A percentile compares a stretch with the other conserved stretches of the same genome.
These are phyloP conservation scores for Mycetomoellerius zeteki DNA, from an alignment of 1,140 invertebrate species.

Conservation along the genomic window DNA sequence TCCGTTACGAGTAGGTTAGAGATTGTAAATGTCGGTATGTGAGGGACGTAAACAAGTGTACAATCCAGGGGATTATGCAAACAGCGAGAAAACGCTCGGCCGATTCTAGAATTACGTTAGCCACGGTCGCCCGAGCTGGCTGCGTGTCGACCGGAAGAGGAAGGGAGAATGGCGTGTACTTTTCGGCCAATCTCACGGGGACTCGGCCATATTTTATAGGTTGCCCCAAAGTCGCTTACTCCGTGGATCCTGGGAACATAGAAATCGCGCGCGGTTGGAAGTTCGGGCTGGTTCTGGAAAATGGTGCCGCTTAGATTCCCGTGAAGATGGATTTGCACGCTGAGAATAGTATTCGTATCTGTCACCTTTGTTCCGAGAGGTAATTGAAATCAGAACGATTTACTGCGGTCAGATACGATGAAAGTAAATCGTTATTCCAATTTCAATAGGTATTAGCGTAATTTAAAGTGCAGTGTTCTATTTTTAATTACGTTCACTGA, in stretches of 20 bases:
- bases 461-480: background rate
- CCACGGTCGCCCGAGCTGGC: constrained; percentile 7
- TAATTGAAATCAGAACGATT: constrained; percentile 40
- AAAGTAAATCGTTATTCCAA: background rate
- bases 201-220: constrained; percentile 51
- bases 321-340: constrained; percentile 42
- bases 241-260: constrained; percentile 38
- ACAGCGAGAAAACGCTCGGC: constrained; percentile 54
- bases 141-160: constrained; percentile 46
- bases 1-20: background rate
- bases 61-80: constrained; percentile 64
- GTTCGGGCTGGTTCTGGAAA: constrained; percentile 42
- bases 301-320: constrained; percentile 36
- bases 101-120: constrained; percentile 53
- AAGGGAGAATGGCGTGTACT: constrained; percentile 31
- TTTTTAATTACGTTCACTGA: background rate
- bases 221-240: constrained; percentile 48
- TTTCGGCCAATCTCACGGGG: constrained; percentile 49
- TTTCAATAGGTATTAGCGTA: no score
- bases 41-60: constrained; percentile 57
- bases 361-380: constrained; percentile 30
- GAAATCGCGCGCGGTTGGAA: constrained; percentile 56
- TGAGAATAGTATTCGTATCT: constrained; percentile 37
- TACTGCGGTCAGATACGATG: background rate
- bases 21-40: background rate